Conservation (phyloP, 2,888 invertebrate species). For the Alcis repandata region DNA sequence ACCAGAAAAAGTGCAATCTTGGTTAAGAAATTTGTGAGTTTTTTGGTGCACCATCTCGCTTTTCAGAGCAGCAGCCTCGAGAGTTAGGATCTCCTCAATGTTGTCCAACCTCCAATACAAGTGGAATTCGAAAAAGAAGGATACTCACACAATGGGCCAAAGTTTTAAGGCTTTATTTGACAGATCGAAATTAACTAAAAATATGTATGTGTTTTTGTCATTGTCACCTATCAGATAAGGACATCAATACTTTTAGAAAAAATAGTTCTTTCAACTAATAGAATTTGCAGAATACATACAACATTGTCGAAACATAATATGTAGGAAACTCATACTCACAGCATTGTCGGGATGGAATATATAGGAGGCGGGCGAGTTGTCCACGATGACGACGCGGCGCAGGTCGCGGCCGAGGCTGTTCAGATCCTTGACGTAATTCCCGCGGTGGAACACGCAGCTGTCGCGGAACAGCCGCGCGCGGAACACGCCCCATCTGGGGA, state of each 20-base stretch:
- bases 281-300: constrained; percentile 98
- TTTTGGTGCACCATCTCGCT: too few species aligned
- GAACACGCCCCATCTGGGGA: constrained; percentile 96
- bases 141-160: too few species aligned
- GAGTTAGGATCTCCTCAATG: too few species aligned
- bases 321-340: constrained; percentile 95
- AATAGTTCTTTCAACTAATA: too few species aligned
- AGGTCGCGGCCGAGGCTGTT: constrained; percentile 98
- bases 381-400: constrained; percentile 98
- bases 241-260: too few species aligned
- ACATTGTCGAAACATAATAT: constrained; percentile 99
- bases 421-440: constrained; percentile 99
- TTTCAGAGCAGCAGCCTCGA: too few species aligned
- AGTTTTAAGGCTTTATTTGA: too few species aligned
- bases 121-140: constrained; percentile 99
- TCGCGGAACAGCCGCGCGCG: constrained; percentile 98
- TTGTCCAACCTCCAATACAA: too few species aligned
- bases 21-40: too few species aligned
- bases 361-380: constrained; percentile 99
- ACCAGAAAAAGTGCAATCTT: too few species aligned
- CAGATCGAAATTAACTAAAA: too few species aligned
- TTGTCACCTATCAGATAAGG: too few species aligned
- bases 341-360: constrained; percentile 99
- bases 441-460: constrained; percentile 99
- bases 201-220: constrained; percentile 99